These are phyloP conservation scores for Urophycis tenuis DNA, from an alignment of 2,797 vertebrate species.

Conservation along the genomic window DNA sequence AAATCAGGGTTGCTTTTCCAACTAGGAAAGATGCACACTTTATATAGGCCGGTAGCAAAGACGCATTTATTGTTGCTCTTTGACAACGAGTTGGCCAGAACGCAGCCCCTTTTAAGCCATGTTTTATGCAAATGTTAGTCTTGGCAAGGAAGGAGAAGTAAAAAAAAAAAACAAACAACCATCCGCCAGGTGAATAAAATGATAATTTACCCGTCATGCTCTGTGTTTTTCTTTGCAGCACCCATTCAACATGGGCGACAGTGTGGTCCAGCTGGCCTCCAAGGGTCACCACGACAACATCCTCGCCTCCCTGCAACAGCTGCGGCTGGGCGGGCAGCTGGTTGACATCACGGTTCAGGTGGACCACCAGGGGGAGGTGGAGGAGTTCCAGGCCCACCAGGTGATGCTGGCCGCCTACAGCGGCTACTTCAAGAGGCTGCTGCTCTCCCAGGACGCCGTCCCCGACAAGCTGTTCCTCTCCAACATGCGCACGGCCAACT, in stretches of 20 bases:
- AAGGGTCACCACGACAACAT: slow-evolving; percentile 77
- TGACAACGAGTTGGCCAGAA: too few species aligned
- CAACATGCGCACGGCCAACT: slow-evolving; percentile 73
- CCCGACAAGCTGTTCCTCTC: slow-evolving; percentile 71
- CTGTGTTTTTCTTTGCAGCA: slow-evolving; percentile 27
- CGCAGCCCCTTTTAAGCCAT: too few species aligned
- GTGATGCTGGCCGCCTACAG: slow-evolving; percentile 89
- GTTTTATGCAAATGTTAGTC: too few species aligned
- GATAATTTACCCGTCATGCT: background rate
- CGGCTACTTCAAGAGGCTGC: slow-evolving; percentile 84
- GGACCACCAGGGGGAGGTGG: slow-evolving; percentile 76
- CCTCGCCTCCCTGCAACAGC: slow-evolving; percentile 81
- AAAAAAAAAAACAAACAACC: background rate
- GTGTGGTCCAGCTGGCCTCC: slow-evolving; percentile 78
- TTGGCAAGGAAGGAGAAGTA: background rate
- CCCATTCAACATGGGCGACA: slow-evolving; percentile 74
- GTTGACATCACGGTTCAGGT: slow-evolving; percentile 88
- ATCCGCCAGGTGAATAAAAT: background rate
- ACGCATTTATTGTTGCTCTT: too few species aligned
- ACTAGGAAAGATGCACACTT: too few species aligned
- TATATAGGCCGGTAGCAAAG: too few species aligned
- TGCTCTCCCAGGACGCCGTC: slow-evolving; percentile 70
- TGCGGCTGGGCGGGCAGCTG: slow-evolving; percentile 79
- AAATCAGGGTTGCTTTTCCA: too few species aligned
- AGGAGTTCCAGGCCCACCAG: slow-evolving; percentile 87